phyloP scores from a whole-genome alignment of 1,140 invertebrate species.

The Diorhabda elongata region DNA sequence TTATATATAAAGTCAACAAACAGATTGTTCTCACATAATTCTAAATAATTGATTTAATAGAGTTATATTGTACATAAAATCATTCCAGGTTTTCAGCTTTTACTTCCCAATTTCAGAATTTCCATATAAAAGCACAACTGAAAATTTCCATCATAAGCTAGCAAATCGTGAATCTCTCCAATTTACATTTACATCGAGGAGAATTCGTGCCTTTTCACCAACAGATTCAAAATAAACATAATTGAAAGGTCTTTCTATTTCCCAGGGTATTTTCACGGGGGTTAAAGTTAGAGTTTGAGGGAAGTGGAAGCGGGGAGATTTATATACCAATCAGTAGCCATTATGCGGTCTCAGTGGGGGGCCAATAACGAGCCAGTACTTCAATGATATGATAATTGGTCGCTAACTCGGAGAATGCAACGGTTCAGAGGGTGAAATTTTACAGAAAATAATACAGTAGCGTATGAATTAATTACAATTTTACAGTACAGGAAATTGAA shows the following conservation, averaged over 20 bases:
- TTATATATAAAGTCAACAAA: too few species aligned
- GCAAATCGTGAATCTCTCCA: not conserved
- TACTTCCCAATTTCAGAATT: conserved; percentile 11
- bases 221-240: conserved; percentile 13
- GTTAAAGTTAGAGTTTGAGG: not conserved
- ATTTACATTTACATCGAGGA: conserved; percentile 10
- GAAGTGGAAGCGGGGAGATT: conserved; percentile 11
- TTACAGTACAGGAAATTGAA: too few species aligned
- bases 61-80: not conserved
- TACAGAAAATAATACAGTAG: conserved; percentile 3
- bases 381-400: conserved; percentile 29
- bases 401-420: conserved; percentile 11
- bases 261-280: conserved; percentile 8
- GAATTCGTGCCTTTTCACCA: conserved; percentile 6
- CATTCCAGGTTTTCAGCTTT: not conserved
- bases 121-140: conserved; percentile 12
- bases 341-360: conserved; percentile 21
- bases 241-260: conserved; percentile 16
- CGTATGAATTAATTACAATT: not conserved
- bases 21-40: too few species aligned
- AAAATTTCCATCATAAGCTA: not conserved
- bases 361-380: conserved; percentile 17
- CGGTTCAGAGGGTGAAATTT: conserved; percentile 9
- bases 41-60: not conserved
- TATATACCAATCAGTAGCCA: conserved; percentile 24